Conservation (phyloP, 2,888 invertebrate genomes). For the Andrena bucephala region DNA sequence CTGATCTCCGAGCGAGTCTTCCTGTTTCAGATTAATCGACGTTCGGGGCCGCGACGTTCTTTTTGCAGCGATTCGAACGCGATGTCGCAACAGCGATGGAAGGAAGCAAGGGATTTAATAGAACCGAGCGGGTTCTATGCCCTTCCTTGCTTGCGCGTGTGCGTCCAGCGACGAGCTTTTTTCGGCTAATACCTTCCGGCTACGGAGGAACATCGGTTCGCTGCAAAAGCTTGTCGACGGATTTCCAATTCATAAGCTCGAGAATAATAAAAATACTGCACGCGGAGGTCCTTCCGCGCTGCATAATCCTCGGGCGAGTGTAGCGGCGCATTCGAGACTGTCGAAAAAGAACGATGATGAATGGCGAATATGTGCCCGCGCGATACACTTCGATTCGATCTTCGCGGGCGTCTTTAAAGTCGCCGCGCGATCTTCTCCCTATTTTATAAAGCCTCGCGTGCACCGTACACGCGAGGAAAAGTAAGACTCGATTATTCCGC, state of each 20-base stretch:
- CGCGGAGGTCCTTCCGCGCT: background rate
- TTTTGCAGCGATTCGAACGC: background rate
- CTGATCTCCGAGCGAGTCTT: background rate
- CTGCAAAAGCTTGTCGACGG: background rate
- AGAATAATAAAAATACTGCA: slow-evolving; percentile 25
- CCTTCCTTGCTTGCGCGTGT: too few species aligned
- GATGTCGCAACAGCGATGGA: too few species aligned
- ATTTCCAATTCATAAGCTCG: slow-evolving; percentile 23
- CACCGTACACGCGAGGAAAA: background rate
- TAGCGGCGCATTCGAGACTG: slow-evolving; percentile 30
- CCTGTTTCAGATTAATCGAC: background rate
- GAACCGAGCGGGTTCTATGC: too few species aligned
- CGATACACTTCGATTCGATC: slow-evolving; percentile 27
- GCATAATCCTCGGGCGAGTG: slow-evolving; percentile 15
- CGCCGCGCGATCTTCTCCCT: background rate
- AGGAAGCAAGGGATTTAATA: too few species aligned
- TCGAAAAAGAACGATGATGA: slow-evolving; percentile 46
- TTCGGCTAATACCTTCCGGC: slow-evolving; percentile 10
- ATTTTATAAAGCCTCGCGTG: background rate
- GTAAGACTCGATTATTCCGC: background rate
- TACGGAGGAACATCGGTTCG: background rate
- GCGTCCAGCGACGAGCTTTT: background rate
- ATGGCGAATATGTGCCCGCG: slow-evolving; percentile 13
- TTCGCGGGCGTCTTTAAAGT: background rate
- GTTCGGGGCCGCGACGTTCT: background rate